These are phyloP conservation scores for Masticophis lateralis DNA, from an alignment of 2,797 vertebrate genomes.

Conservation along the genomic window DNA sequence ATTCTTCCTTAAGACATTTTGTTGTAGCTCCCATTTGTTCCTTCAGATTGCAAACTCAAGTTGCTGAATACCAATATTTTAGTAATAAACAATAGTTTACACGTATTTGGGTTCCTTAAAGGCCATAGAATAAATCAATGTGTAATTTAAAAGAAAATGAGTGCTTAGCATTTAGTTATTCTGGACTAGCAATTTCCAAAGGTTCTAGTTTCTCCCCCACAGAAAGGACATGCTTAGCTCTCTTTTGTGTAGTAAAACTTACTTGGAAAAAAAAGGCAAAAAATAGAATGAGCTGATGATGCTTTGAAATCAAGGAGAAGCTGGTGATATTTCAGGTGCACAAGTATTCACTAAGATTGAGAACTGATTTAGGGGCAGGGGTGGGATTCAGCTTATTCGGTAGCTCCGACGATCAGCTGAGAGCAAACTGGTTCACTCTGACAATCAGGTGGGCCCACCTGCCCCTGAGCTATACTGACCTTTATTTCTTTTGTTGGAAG, in stretches of 20 bases:
- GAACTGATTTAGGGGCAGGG: constrained; percentile 10
- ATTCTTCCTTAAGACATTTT: neutral
- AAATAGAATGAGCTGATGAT: neutral
- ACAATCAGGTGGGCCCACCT: no score
- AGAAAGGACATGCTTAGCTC: neutral
- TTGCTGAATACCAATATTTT: neutral
- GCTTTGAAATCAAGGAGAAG: neutral
- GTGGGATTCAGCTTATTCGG: no score
- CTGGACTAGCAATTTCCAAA: neutral
- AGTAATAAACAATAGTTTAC: neutral
- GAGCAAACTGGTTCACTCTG: no score
- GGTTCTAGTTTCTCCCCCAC: neutral
- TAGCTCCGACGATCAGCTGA: no score
- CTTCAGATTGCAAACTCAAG: neutral
- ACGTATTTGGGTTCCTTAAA: neutral
- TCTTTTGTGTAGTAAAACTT: neutral
- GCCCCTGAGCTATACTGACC: no score
- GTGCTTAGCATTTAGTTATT: neutral
- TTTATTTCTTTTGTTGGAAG: no score
- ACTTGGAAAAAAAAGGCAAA: neutral
- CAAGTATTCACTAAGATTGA: neutral
- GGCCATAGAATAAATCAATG: neutral
- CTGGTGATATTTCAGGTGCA: neutral
- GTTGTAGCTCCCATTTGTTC: neutral
- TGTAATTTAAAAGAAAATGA: neutral